Conservation (phyloP, 2,113 vertebrate species). For the Plecturocebus donacophilus region DNA sequence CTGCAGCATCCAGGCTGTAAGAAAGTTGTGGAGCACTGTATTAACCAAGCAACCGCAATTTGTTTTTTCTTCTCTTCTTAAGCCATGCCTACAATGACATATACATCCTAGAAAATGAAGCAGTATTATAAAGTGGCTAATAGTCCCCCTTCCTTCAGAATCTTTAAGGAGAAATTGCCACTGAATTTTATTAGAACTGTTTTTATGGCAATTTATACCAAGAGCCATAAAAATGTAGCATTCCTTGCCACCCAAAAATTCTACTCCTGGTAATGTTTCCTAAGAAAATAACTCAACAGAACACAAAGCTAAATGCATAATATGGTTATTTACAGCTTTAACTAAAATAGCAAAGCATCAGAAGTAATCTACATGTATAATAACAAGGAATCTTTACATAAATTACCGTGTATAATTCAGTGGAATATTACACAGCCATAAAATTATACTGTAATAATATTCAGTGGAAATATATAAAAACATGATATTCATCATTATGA, state of each 20-base stretch:
- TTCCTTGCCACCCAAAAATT: slow-evolving; percentile 56
- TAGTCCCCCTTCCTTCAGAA: slow-evolving; percentile 39
- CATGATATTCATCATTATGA: background rate
- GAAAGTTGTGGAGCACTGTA: background rate
- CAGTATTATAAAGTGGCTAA: background rate
- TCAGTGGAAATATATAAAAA: slow-evolving; percentile 41
- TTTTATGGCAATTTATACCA: slow-evolving; percentile 50
- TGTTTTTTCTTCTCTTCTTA: background rate
- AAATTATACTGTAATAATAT: background rate
- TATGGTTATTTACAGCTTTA: slow-evolving; percentile 1
- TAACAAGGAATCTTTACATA: slow-evolving; percentile 45
- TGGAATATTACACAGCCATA: slow-evolving; percentile 56
- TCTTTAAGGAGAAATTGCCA: slow-evolving; percentile 64
- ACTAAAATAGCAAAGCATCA: slow-evolving; percentile 25
- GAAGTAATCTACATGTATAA: background rate
- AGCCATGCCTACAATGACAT: background rate
- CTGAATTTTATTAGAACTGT: slow-evolving; percentile 54
- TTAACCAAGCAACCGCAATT: background rate
- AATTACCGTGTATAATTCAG: background rate
- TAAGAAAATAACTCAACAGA: slow-evolving; percentile 61
- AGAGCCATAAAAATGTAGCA: slow-evolving; percentile 62
- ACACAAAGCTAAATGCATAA: slow-evolving; percentile 35
- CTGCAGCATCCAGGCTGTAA: background rate
- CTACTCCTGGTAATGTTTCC: slow-evolving; percentile 53
- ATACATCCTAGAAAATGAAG: background rate